Base-by-base conservation (phyloP, 2,113 vertebrate genomes). In the Nannobrachium achirus region DNA sequence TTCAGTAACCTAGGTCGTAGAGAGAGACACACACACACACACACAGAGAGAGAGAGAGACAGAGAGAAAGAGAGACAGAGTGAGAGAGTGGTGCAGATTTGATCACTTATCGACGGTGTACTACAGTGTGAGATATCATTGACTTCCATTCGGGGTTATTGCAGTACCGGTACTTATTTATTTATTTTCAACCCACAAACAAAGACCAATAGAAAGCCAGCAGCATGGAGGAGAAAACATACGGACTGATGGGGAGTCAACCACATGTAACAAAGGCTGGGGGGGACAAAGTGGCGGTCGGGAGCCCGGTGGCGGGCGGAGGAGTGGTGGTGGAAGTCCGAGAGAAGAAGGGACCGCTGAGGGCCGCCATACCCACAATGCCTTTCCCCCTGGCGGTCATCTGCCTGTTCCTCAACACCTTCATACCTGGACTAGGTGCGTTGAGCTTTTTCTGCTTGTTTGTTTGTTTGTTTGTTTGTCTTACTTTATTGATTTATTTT, bases 351-450 rank as follows among this genome's bases (percentile, higher is more conserved):
- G 96, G 96, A 20, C 85, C 93, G 51, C 87, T 98, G 67, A 92
- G 97, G 41, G 96, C 97, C 11, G 97, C 97, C 16, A 98, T 98
- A 90, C 97, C 97, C 68, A 97, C 94, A 80, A 96, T 98, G 97
- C 96, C 97, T 10, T 97, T 98, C 85, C 96, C 95, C 1, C 89
- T 98, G 85, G 97, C 97, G 2, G 96, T 98, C 79, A 91, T 98
- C 87, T 98, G 97, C 82, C 91, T 98, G 66, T 98, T 98, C 84
- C 95, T 98, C 85, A 98, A 98, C 92, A 98, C 96, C 69, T 98
- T 98, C 89, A 93, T 98, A 82, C 97, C 97, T 14, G 97, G 97
- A 81, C 85, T 98, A 56, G 97, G 97, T 98, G 89, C 97, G 97
- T 84, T 2, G 0, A 14, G 14, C 55, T 64, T 52, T 7, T 60